These are phyloP conservation scores for Spilogale gracilis DNA, from an alignment of 2,113 vertebrate species.

Conservation along the genomic window DNA sequence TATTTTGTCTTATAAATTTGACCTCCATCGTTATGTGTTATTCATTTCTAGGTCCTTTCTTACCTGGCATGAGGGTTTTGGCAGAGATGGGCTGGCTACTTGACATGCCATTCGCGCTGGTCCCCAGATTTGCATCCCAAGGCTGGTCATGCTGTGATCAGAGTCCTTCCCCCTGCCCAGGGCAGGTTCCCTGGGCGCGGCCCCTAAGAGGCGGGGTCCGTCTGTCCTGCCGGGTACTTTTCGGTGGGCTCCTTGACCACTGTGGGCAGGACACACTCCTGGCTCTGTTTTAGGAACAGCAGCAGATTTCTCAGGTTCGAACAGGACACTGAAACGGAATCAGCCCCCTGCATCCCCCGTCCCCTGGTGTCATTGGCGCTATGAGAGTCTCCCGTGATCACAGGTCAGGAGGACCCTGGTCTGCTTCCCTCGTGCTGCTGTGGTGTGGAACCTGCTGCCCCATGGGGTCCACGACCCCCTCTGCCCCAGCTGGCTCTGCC, in stretches of 20 bases:
- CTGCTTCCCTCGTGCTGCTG: not conserved
- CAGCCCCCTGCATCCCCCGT: too few species aligned
- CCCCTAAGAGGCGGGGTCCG: fast-evolving
- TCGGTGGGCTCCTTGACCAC: not conserved
- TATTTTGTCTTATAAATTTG: not conserved
- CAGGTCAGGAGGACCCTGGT: not conserved
- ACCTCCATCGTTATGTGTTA: not conserved
- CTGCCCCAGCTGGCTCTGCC: not conserved
- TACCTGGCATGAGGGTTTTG: not conserved
- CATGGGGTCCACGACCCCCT: not conserved
- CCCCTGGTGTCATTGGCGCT: not conserved
- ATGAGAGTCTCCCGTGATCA: not conserved
- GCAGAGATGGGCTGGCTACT: not conserved
- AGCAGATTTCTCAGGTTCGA: not conserved
- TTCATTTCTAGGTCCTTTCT: not conserved
- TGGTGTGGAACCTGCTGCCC: not conserved
- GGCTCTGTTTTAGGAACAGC: not conserved
- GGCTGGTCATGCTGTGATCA: not conserved
- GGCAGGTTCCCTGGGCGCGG: not conserved
- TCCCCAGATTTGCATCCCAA: not conserved
- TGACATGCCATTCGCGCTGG: too few species aligned
- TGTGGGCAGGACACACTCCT: not conserved
- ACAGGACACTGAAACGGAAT: not conserved
- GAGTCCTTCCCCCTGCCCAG: not conserved
- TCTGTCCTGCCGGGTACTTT: not conserved